Evolutionary conservation across 2,797 vertebrate genomes (phyloP).

Genomic region (Mastacembelus armatus): DNA sequence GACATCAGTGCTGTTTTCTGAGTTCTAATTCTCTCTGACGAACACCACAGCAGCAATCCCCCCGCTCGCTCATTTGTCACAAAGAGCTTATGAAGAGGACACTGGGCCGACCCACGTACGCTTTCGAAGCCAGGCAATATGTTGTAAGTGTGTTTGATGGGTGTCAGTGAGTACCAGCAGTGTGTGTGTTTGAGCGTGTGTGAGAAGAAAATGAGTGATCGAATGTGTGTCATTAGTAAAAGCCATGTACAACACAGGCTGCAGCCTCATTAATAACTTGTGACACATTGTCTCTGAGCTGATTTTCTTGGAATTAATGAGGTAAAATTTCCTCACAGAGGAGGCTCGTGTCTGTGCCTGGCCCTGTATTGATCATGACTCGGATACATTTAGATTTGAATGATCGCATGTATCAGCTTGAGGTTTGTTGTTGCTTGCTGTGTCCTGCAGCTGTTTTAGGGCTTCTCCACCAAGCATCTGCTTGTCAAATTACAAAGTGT

Average conservation of each 20-base stretch:
- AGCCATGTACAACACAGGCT: slow-evolving; percentile 81
- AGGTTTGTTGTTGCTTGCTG: slow-evolving; percentile 37
- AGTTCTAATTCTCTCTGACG: slow-evolving; percentile 84
- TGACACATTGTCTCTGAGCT: slow-evolving; percentile 1
- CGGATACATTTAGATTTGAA: slow-evolving; percentile 60
- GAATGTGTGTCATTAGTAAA: slow-evolving; percentile 55
- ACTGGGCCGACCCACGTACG: slow-evolving; percentile 95
- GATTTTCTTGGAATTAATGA: slow-evolving; percentile 26
- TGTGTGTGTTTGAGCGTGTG: slow-evolving; percentile 59
- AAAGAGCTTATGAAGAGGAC: slow-evolving; percentile 99
- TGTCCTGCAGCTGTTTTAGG: slow-evolving; percentile 81
- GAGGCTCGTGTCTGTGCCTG: slow-evolving; percentile 88
- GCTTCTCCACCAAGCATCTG: slow-evolving; percentile 65
- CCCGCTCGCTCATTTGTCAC: slow-evolving; percentile 93
- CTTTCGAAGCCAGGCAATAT: slow-evolving; percentile 97
- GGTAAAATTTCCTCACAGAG: slow-evolving; percentile 66
- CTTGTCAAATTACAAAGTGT: slow-evolving; percentile 83
- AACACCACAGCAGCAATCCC: slow-evolving; percentile 88
- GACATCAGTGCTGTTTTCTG: slow-evolving; percentile 38
- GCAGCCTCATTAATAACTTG: slow-evolving; percentile 80
- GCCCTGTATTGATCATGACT: slow-evolving; percentile 76
- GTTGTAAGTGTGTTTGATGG: slow-evolving; percentile 90
- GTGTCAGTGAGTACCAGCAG: slow-evolving; percentile 25
- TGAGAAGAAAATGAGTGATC: slow-evolving; percentile 77
- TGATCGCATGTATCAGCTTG: slow-evolving; percentile 77